phyloP scores from a whole-genome alignment of 2,113 vertebrate genomes.

The Rhinolophus ferrumequinum region DNA sequence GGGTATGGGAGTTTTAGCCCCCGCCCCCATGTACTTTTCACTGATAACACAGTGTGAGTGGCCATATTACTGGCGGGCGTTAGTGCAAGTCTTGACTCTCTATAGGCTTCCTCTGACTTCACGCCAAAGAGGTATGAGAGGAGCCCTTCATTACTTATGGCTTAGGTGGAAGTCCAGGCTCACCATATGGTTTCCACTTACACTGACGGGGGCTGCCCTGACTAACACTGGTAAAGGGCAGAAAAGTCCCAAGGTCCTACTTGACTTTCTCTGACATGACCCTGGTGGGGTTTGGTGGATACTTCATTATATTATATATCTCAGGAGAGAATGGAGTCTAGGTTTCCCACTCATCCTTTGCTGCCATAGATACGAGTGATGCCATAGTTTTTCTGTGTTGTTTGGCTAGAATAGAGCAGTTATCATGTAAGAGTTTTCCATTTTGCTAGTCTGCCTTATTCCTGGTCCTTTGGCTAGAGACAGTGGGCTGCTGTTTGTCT shows the following conservation, averaged over 20 bases:
- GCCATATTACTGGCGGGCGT: background rate
- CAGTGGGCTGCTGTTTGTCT: background rate
- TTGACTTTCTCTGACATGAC: background rate
- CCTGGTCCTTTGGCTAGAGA: background rate
- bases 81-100: background rate
- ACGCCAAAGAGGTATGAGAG: fast-evolving
- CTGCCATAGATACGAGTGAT: background rate
- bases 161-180: background rate
- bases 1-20: background rate
- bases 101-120: background rate
- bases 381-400: background rate
- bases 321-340: background rate
- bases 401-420: background rate
- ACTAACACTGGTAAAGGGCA: background rate
- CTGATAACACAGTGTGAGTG: background rate
- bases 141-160: background rate
- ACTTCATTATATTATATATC: background rate
- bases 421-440: background rate
- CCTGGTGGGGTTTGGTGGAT: background rate
- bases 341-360: background rate
- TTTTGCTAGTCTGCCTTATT: background rate
- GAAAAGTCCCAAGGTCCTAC: background rate
- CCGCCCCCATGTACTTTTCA: background rate
- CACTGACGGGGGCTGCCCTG: background rate
- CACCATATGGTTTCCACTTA: background rate